Percentiles rank a stretch among this genome's conserved stretches.
phyloP scores from a whole-genome alignment of 2,797 vertebrate genomes.

The Malacoraja senta region DNA sequence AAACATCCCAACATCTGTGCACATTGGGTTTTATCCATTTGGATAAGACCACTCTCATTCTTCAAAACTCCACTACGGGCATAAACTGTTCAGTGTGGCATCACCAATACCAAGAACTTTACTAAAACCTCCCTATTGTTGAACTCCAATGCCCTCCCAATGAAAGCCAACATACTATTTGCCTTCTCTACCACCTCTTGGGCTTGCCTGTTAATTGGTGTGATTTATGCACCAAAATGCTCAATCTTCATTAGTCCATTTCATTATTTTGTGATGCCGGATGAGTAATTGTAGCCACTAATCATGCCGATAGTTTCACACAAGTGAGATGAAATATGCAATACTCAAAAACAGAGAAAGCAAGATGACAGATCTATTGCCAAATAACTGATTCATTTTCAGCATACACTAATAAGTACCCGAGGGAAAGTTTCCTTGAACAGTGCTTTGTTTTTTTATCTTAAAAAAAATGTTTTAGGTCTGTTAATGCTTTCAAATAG shows the following conservation, averaged over 20 bases:
- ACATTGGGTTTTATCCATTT: too few species aligned
- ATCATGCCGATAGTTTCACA: neutral
- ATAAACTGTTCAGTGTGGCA: too few species aligned
- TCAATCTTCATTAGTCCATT: neutral
- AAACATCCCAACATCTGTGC: too few species aligned
- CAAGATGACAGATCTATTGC: constrained; percentile 25
- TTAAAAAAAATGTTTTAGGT: neutral
- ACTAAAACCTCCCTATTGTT: too few species aligned
- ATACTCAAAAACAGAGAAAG: neutral
- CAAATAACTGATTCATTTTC: neutral
- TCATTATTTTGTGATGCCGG: neutral
- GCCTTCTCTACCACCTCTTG: too few species aligned
- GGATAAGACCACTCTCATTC: too few species aligned
- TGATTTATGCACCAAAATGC: too few species aligned
- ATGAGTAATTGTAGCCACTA: neutral
- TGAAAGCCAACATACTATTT: too few species aligned
- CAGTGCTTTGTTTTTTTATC: neutral
- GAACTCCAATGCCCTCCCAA: too few species aligned
- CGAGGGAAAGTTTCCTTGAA: neutral
- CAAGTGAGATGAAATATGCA: neutral
- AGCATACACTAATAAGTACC: neutral
- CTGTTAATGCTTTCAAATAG: neutral
- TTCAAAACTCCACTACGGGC: too few species aligned
- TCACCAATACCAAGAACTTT: too few species aligned
- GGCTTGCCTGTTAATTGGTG: too few species aligned